These are phyloP conservation scores for Mormoops blainvillei DNA, from an alignment of 2,113 vertebrate genomes.

Conservation along the genomic window DNA sequence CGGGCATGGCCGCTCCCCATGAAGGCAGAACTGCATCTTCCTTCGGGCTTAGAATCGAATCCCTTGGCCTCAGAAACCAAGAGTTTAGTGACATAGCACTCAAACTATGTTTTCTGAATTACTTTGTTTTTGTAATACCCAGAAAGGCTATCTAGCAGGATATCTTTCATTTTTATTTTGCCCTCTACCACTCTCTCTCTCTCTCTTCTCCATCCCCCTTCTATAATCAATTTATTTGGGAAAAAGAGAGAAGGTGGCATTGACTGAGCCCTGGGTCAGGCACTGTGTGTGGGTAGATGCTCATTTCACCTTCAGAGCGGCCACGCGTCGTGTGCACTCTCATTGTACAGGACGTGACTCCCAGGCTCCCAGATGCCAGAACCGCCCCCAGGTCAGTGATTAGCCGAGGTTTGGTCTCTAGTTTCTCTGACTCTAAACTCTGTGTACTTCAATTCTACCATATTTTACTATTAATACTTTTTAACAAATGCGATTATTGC, in stretches of 20 bases:
- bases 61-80: neutral
- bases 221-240: neutral
- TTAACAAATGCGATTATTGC: neutral
- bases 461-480: neutral
- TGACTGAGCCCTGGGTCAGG: neutral
- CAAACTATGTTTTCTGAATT: neutral
- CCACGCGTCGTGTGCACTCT: rapidly evolving
- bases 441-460: neutral
- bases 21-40: neutral
- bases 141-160: neutral
- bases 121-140: neutral
- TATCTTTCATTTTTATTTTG: neutral
- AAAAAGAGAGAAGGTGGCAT: neutral
- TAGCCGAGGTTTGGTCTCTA: neutral
- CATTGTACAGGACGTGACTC: too few species aligned
- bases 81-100: neutral
- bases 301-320: neutral
- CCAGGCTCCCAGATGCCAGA: neutral
- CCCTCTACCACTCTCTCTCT: neutral
- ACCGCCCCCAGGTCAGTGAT: neutral
- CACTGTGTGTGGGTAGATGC: neutral
- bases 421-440: neutral
- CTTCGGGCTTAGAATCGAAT: neutral
- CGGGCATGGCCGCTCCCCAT: neutral
- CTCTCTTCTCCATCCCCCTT: too few species aligned